Base-by-base conservation (phyloP, 2,888 invertebrate genomes). In the Argynnis bischoffii region DNA sequence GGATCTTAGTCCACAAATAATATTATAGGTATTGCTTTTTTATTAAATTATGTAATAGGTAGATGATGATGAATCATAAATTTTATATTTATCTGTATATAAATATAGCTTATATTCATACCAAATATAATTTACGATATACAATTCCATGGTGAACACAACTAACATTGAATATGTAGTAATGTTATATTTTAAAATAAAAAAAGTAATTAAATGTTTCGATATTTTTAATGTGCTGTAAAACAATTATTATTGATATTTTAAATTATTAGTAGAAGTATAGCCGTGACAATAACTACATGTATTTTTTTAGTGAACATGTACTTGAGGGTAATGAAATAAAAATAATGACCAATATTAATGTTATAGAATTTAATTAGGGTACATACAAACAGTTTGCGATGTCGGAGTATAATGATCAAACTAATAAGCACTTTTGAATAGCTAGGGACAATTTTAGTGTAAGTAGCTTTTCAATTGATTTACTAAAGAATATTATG, bases 351-450 rank as follows among this genome's bases (percentile, higher is more conserved):
- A 73, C 81, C 78, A 76, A 74, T 76, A 78, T 80, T 84, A 88
- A 88, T 92, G 88, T 90, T 86, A 91, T 91, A 92, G 88, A 90
- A 91, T 92, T 92, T 92, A 91, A 90, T 92, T 89, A 90, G 86
- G 89, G 89, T 92, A 92, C 90, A 91, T 92, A 92, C 91, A 92
- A 92, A 92, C 89, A 89, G 87, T 89, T 90, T 90, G 89, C 90
- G 90, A 90, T 89, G 88, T 86, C 86, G 90, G 88, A 91, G 86
- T 89, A 90, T 89, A 90, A 86, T 91, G 88, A 89, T 85, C 86
- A 88, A 91, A 91, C 90, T 91, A 90, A 90, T 87, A 92, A 92
- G 91, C 91, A 90, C 86, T 89, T 83, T 86, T 83, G 83, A 87
- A 84, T 87, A 88, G 88, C 90, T 85, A 88, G 89, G 88, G 87